These are phyloP conservation scores for Mercenaria mercenaria DNA, from an alignment of 1,140 invertebrate species.

Conservation along the genomic window DNA sequence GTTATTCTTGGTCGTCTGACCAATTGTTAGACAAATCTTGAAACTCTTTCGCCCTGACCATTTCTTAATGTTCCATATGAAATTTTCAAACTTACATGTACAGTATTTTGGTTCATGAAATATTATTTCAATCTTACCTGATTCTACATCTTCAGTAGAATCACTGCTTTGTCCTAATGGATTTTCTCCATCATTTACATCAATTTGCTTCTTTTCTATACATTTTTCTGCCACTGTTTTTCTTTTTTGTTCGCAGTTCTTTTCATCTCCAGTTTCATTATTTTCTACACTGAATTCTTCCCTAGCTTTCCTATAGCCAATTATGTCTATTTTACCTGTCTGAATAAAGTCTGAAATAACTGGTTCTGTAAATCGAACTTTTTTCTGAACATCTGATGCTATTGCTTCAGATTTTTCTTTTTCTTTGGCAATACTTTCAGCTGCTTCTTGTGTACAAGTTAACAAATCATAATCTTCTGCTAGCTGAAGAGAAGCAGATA, in stretches of 20 bases:
- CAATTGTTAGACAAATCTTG: too few species aligned
- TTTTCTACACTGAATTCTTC: not conserved
- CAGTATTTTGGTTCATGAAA: too few species aligned
- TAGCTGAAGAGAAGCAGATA: conserved; percentile 73
- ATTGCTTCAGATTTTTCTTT: not conserved
- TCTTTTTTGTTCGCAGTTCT: not conserved
- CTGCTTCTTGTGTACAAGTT: conserved; percentile 77
- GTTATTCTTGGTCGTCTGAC: too few species aligned
- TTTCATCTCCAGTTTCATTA: not conserved
- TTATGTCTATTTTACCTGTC: conserved; percentile 32
- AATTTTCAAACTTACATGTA: too few species aligned
- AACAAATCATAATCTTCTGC: conserved; percentile 81
- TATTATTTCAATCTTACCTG: too few species aligned
- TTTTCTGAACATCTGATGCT: not conserved
- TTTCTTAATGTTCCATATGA: too few species aligned
- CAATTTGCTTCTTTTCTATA: not conserved
- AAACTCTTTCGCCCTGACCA: too few species aligned
- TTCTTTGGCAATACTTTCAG: conserved; percentile 56
- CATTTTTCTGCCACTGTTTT: not conserved
- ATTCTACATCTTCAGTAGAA: not conserved
- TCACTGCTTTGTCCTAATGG: not conserved
- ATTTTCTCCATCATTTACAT: not conserved
- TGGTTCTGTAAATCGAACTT: conserved; percentile 59
- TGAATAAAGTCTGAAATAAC: conserved; percentile 33
- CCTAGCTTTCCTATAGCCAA: conserved; percentile 35